Conservation (phyloP, 2,888 invertebrate species). For the Clepsis dumicolana region DNA sequence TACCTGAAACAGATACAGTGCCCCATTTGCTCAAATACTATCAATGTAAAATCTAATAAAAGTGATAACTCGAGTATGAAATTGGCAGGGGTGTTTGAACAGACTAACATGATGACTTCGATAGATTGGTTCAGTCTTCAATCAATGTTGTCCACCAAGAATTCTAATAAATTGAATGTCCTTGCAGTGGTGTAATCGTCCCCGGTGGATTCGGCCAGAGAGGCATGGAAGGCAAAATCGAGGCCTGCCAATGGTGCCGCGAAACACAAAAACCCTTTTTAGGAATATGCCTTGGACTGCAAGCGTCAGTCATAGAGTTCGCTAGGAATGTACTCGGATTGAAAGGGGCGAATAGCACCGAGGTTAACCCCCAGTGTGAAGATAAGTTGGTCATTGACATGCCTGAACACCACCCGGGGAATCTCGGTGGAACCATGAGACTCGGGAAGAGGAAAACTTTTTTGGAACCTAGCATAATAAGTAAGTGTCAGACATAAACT, state of each 20-base stretch:
- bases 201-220: constrained; percentile 99
- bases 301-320: constrained; percentile 98
- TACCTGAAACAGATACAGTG: too few species aligned
- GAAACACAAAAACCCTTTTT: constrained; percentile 95
- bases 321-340: constrained; percentile 93
- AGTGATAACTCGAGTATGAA: too few species aligned
- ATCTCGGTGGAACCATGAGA: constrained; percentile 99
- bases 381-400: constrained; percentile 97
- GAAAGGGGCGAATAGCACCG: constrained; percentile 94
- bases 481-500: constrained; percentile 74
- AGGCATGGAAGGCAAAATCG: constrained; percentile 98
- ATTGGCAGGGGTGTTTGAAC: too few species aligned
- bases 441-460: constrained; percentile 96
- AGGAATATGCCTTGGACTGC: constrained; percentile 99
- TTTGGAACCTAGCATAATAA: constrained; percentile 89
- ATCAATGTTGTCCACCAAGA: too few species aligned
- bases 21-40: too few species aligned
- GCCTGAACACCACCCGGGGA: constrained; percentile 98
- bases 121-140: too few species aligned
- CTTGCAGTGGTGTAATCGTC: constrained; percentile 94
- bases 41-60: too few species aligned
- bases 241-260: constrained; percentile 97
- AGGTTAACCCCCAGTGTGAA: constrained; percentile 90
- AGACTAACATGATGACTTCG: too few species aligned
- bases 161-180: neutral